Base-by-base conservation (phyloP, 2,888 invertebrate species). In the Melieria omissa region DNA sequence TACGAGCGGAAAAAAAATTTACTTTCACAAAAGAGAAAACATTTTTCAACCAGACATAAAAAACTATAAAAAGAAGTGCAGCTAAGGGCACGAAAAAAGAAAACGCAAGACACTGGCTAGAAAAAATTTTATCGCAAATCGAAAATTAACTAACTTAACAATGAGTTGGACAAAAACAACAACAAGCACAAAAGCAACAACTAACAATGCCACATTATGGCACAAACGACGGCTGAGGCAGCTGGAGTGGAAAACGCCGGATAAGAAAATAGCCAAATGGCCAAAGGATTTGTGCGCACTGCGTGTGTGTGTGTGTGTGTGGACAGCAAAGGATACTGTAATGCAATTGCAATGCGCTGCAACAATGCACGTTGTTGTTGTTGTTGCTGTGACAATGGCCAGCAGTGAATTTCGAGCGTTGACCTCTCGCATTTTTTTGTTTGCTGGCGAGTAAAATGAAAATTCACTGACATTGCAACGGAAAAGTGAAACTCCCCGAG, bases 111-210 rank as follows among this genome's bases (percentile, higher is more conserved):
- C 6, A 5, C 5, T n/a, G 14, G 12, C 14, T 9, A 52, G 69
- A 70, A 70, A 63, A 63, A 63, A 70, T 63, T 70, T 63, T 63
- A 70, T 70, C 55, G 46, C 69, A 70, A 63, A 70, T 70, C 69
- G 69, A 70, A 70, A 70, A 70, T 70, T 70, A 70, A 70, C 69
- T 16, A 41, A 70, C 69, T 70, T 63, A 70, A 57, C 54, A 41
- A 45, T n/a, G n/a, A 7, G 8, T 45, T 16, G 46, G 5, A 8
- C 52, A 49, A 49, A 2, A 49, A 12, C 49, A 49, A 49, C 49
- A 49, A 12, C 49, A 49, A 49, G 9, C 9, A 52, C 52, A 52
- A 52, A 8, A 52, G 9, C 6, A 52, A 9, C 52, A 52, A 52
- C 52, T 52, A 52, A 52, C 52, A 52, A 49, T 10, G 12, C 9